A percentile compares a stretch with the other conserved stretches of the same genome.
These are phyloP conservation scores for Tetropium fuscum DNA, from an alignment of 2,888 invertebrate species.

Conservation along the genomic window DNA sequence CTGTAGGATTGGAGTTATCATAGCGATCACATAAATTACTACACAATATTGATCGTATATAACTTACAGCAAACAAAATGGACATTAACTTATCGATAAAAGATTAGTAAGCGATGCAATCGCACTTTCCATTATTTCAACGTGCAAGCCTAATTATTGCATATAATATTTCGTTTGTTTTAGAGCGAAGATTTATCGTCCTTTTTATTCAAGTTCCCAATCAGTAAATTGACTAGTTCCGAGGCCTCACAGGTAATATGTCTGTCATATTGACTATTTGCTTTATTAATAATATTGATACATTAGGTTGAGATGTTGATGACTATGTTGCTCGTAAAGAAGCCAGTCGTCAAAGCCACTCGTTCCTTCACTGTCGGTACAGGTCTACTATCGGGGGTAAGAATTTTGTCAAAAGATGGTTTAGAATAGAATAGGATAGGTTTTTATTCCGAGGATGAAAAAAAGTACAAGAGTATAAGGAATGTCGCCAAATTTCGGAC, in stretches of 20 bases:
- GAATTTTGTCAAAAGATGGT: no score
- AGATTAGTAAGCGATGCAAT: neutral
- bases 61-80: conserved; percentile 1
- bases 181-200: conserved; percentile 50
- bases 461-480: no score
- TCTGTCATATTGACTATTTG: neutral
- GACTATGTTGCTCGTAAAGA: conserved; percentile 29
- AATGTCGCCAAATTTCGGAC: no score
- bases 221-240: conserved; percentile 47
- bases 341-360: conserved; percentile 37
- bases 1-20: no score
- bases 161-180: conserved; percentile 36
- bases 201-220: conserved; percentile 51
- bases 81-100: neutral
- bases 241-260: conserved; percentile 51
- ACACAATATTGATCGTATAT: neutral
- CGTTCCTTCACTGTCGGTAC: conserved; percentile 40
- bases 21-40: neutral
- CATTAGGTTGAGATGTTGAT: conserved; percentile 40
- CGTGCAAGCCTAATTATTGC: no score
- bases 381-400: conserved; percentile 39
- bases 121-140: neutral
- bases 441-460: no score
- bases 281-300: conserved; percentile 7
- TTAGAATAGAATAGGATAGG: no score